Evolutionary conservation across 2,113 vertebrate species (phyloP), one percentile per base, ranked within the genome.

Genomic region (Chionis minor): DNA sequence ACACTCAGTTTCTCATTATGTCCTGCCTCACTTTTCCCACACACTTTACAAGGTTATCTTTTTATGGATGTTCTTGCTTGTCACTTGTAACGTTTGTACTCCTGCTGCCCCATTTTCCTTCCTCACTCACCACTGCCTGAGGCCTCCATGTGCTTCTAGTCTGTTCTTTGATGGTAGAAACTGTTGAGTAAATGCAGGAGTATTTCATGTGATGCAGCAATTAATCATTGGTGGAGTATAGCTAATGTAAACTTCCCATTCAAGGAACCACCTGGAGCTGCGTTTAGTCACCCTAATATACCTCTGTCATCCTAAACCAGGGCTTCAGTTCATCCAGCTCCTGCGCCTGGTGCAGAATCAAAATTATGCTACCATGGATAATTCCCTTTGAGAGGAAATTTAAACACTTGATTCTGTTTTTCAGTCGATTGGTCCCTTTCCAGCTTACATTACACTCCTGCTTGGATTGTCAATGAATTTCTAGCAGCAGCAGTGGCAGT

Each of bases 391-490:
- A 69, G 84, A 82, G 26, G n/a, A 83, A 93, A 83, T 90, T 74
- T 54, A 83, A 88, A n/a, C 19, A 44, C 38, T 83, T 77, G 75
- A 54, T 93, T 91, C 55, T 86, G 40, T 49, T 93, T 95, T 96
- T 93, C 62, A 67, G 63, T 86, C 12, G 3, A 67, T 71, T 86
- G 59, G 44, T 92, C 80, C 35, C 82, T 88, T 86, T 93, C 55
- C 40, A 63, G 63, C 24, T 92, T 71, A 86, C 54, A 83, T 94
- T 88, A 88, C 55, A 73, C n/a, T 47, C 77, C 82, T 88, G 82
- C 49, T 55, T 94, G 71, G 82, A 73, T 71, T 92, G 47, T 78
- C 86, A 79, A 81, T 86, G 82, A 78, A 88, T 94, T 96, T 95
- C 75, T 81, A 84, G 44, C 40, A 88, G 58, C 65, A 81, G 56